Base-by-base conservation (phyloP, 2,113 vertebrate species). In the Rhagologus leucostigma region DNA sequence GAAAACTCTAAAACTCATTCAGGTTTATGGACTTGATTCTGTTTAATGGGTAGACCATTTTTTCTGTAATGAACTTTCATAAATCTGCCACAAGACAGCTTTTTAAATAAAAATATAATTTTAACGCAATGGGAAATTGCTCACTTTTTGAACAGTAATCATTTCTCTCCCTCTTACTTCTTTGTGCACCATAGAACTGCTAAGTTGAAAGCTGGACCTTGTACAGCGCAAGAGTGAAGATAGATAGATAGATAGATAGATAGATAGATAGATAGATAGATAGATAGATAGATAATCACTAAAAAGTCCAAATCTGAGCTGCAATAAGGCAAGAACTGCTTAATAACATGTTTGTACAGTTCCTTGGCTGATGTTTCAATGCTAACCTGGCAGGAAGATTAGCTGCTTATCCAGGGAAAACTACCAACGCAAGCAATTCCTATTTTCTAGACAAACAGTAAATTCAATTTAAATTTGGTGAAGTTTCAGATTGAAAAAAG, bases 401-500 rank as follows among this genome's bases (percentile, higher is more conserved):
- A 88, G 89, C 83, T 92, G 57, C 93, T 93, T 65, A 87, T 60
- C 56, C 73, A 82, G 53, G 52, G 86, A 90, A 86, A 96, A 79
- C 73, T 55, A 89, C 88, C 46, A 87, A 78, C 0, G 4, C 84
- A 91, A 95, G 89, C 84, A 82, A 32, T 73, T 89, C 60, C 70
- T 67, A 74, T 92, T 93, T 90, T 89, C 80, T 47, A 89, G 92
- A 90, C 80, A 81, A 86, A 93, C 29, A 92, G 55, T 78, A 95
- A 95, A 95, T 92, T 92, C 52, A 82, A 87, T 76, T 95, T 87
- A 79, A 97, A 94, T 96, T 93, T 89, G 81, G 81, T 87, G 62
- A 94, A 68, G 87, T 82, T 96, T 96, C 84, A 87, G 68, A 81
- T 53, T 55, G 65, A 67, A 77, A 90, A 83, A 77, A 81, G 26